Evolutionary conservation across 2,888 invertebrate genomes (phyloP), one percentile per base, ranked within the genome.

Genomic region (Agrypnus murinus): DNA sequence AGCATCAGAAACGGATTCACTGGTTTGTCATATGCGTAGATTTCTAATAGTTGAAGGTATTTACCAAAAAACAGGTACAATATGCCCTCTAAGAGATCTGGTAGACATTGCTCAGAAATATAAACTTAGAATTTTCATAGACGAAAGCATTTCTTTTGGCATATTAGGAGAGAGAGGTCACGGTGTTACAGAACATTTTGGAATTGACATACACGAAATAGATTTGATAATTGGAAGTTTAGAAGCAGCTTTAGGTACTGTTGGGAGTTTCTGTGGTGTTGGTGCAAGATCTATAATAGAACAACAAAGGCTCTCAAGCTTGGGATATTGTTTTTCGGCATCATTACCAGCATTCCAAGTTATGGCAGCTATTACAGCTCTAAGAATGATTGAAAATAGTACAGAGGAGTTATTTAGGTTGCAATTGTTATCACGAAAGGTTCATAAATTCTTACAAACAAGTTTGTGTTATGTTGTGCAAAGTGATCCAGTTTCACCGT

Each of bases 291-390:
- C 93, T 81, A 92, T 98, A 50, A 94, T 99, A 0, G 98, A 99
- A 80, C 99, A 99, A 84, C 99, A 99, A 84, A 88, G 95, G n/a
- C 87, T 96, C 0, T 94, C 95, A 9, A 96, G 96, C 4, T 86
- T 94, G 86, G 94, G 95, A 0, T 99, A 99, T 84, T 98, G 98
- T 85, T 99, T 99, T 86, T 99, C 98, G 1, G 99, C 99, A 0
- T 98, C 99, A 0, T 85, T 96, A 55, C 98, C 99, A 0, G 98
- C 99, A 0, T 91, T 98, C 85, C 86, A 98, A 78, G 93, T 97
- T 0, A 91, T 95, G 68, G 96, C 96, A 0, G 97, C 97, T 6
- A 93, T 94, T 66, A 89, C 90, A 2, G 93, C 95, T 0, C 83
- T 98, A 0, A 90, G 93, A 75, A 87, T 94, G 0, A 88, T 98